phyloP scores from a whole-genome alignment of 2,888 invertebrate genomes.

The Chloroclystis v-ata region DNA sequence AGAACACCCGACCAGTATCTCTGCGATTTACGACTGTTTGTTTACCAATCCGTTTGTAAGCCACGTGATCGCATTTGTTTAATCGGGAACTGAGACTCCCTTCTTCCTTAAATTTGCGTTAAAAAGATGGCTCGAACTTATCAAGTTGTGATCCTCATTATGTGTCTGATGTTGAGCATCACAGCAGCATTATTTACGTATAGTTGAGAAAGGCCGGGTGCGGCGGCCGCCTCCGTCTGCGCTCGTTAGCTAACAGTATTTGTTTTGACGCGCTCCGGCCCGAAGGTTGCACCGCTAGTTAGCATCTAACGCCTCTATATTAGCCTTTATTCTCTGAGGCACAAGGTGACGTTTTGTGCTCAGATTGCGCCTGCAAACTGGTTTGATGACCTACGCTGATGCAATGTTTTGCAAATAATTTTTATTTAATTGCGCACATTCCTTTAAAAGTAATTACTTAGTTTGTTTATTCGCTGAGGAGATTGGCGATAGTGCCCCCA shows the following conservation, averaged over 20 bases:
- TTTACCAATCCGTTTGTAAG: slow-evolving; percentile 7
- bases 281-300: slow-evolving; percentile 41
- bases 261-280: slow-evolving; percentile 39
- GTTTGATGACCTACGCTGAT: not conserved
- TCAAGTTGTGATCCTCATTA: too few relatives aligned
- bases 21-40: slow-evolving; percentile 10
- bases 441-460: too few relatives aligned
- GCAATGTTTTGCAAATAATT: not conserved
- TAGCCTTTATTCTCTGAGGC: slow-evolving; percentile 18
- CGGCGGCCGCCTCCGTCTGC: slow-evolving; percentile 9
- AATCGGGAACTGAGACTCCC: not conserved
- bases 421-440: too few relatives aligned
- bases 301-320: slow-evolving; percentile 8
- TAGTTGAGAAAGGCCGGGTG: slow-evolving; percentile 5
- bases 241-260: slow-evolving; percentile 17
- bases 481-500: too few relatives aligned
- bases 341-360: slow-evolving; percentile 21
- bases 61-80: slow-evolving; percentile 4
- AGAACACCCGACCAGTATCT: slow-evolving; percentile 8
- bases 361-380: not conserved
- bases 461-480: too few relatives aligned
- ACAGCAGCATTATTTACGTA: not conserved
- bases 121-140: too few relatives aligned
- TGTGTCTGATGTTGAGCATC: too few relatives aligned
- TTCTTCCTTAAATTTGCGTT: too few relatives aligned